A percentile compares a stretch with the other conserved stretches of the same genome.
Evolutionary conservation across 2,113 vertebrate genomes (phyloP).

Genomic region (Gambusia affinis): DNA sequence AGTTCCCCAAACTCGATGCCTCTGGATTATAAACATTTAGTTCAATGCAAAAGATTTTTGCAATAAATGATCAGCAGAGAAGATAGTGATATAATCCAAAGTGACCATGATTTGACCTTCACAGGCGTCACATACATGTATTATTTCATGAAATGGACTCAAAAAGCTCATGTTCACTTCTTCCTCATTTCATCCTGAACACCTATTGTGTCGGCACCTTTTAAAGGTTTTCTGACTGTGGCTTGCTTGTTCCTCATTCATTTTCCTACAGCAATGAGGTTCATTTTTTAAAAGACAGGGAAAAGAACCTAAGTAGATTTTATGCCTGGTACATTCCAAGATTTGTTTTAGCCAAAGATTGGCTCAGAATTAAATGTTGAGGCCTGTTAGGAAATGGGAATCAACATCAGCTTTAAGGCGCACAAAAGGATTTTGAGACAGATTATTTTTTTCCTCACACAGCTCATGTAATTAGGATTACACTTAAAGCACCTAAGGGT

Average conservation of each 20-base stretch:
- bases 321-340: conserved; percentile 31
- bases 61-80: background rate
- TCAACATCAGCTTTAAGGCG: conserved; percentile 50
- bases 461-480: conserved; percentile 52
- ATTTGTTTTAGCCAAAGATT: conserved; percentile 13
- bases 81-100: too few species aligned
- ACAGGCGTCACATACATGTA: background rate
- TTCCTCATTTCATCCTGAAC: background rate
- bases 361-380: conserved; percentile 13
- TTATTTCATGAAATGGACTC: background rate
- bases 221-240: background rate
- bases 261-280: background rate
- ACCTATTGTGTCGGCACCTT: too few species aligned
- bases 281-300: background rate
- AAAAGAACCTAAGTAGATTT: conserved; percentile 13
- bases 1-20: too few species aligned
- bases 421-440: conserved; percentile 46
- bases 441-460: conserved; percentile 39
- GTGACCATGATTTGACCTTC: background rate
- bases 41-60: too few species aligned
- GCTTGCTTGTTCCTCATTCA: background rate
- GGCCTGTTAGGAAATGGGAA: conserved; percentile 37
- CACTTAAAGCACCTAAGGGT: conserved; percentile 27
- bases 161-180: background rate
- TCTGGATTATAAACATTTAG: background rate